Evolutionary conservation across 2,888 invertebrate genomes (phyloP), one percentile per base, ranked within the genome.

Genomic region (Lasioglossum vierecki): DNA sequence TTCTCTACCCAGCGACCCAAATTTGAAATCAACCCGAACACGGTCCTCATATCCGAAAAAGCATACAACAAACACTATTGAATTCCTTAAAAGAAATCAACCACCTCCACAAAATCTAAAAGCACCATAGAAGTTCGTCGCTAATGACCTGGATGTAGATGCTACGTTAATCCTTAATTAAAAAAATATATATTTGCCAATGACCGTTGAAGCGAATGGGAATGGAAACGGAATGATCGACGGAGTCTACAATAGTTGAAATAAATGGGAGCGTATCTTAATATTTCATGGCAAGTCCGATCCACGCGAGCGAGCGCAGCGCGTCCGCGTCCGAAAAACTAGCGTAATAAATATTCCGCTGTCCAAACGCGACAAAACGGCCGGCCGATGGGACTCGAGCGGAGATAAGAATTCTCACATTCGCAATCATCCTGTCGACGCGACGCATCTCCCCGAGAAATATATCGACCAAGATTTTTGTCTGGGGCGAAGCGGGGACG

Each of bases 401-500:
- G 35, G 76, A 79, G 82, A 86, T 86, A 86, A 80, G 86, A 79
- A 86, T 82, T 86, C 86, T 80, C 84, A 79, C 86, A 68, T 84
- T 84, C 86, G 83, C 75, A 60, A 72, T 82, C 82, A 76, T 82
- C 53, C 63, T 82, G 86, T 83, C 78, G 82, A 74, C 82, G 79
- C 77, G 66, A n/a, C 76, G 72, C 71, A 72, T 75, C 77, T 86
- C 76, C 35, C 18, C 72, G 68, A 41, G 75, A 83, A 83, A 70
- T 70, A 70, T 83, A 85, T 88, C 88, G 88, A 73, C 74, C 83
- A 46, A 82, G 88, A 88, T 84, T 87, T 88, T 88, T 88, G 80
- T 86, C 86, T 79, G 60, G 30, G 63, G 75, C 49, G 30, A 46
- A 49, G 79, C 71, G 75, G 70, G 74, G 75, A 75, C 80, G 88